Conservation (phyloP, 2,797 vertebrate species). For the Lepidocolaptes lacrymiger region DNA sequence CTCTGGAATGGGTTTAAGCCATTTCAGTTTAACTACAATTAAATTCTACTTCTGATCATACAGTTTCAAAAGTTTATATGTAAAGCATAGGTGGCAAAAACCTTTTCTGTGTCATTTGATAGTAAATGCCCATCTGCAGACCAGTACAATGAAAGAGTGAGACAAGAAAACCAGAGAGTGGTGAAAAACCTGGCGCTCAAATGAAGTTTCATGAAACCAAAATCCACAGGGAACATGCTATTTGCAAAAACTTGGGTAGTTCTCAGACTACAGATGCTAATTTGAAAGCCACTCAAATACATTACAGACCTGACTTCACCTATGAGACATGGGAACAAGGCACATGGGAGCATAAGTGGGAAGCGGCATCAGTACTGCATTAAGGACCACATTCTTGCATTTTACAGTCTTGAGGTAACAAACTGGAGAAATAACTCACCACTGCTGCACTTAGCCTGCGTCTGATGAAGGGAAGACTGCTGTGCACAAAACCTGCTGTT, state of each 20-base stretch:
- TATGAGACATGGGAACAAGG: fast-evolving
- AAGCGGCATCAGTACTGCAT: fast-evolving
- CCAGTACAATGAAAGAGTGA: fast-evolving
- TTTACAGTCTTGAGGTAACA: not conserved
- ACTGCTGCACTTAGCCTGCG: not conserved
- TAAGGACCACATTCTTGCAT: fast-evolving
- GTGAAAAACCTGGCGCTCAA: fast-evolving
- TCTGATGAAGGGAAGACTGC: not conserved
- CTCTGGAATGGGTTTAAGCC: not conserved
- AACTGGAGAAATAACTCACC: not conserved
- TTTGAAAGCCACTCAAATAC: not conserved
- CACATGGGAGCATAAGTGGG: fast-evolving
- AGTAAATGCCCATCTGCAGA: not conserved
- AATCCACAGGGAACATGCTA: fast-evolving
- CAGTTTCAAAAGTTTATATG: fast-evolving
- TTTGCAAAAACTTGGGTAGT: fast-evolving
- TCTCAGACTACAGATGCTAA: fast-evolving
- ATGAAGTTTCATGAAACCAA: not conserved
- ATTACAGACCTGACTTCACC: fast-evolving
- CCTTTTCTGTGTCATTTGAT: fast-evolving
- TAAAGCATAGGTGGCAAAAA: not conserved
- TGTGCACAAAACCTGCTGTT: not conserved
- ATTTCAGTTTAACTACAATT: not conserved
- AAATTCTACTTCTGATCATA: not conserved
- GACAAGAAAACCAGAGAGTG: fast-evolving